Evolutionary conservation across 1,140 invertebrate species (phyloP), one percentile per base, ranked within the genome.

Genomic region (Drosophila sechellia): DNA sequence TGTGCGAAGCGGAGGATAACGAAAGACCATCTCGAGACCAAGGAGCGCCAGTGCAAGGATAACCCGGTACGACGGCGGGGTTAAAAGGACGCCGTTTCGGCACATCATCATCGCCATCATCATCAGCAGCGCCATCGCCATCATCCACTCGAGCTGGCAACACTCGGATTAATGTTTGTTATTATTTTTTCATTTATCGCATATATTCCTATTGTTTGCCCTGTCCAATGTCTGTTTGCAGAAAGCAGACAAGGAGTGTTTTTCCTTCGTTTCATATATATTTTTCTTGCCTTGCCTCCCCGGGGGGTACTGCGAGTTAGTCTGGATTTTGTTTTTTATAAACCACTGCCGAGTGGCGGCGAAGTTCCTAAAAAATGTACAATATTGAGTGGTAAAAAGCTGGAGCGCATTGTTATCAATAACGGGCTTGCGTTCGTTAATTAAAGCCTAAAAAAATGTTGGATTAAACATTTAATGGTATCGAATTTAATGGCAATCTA

Each of bases 101-200:
- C 65, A 80, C 76, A 66, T 78, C 61, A 74, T 74, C 52, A 61
- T 37, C 35, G 13, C 13, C 35, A 37, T 4, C 35, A 37, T 37
- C 35, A 13, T 13, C 76, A 63, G 74, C 61, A 58, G 80, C 69
- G 49, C 57, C 68, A 57, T 70, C 69, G 50, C 73, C 71, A 74
- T 74, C 72, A 75, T 75, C 73, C 79, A 79, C 77, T 85, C 65
- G 46, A 60, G 59, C 66, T 63, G 53, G 74, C 55, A 76, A 81
- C 76, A 78, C 75, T 81, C 70, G 78, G 71, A 89, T 87, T 83
- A 87, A 79, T 77, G 63, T 77, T 83, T 79, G 63, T 77, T 89
- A 89, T 89, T 87, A 87, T 89, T 87, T 89, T 86, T 87, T 83
- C 76, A 83, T 83, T 89, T 79, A 87, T 65, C 70, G 58, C 42